Conservation (phyloP, 2,797 vertebrate genomes). For the Eutrigla gurnardus region DNA sequence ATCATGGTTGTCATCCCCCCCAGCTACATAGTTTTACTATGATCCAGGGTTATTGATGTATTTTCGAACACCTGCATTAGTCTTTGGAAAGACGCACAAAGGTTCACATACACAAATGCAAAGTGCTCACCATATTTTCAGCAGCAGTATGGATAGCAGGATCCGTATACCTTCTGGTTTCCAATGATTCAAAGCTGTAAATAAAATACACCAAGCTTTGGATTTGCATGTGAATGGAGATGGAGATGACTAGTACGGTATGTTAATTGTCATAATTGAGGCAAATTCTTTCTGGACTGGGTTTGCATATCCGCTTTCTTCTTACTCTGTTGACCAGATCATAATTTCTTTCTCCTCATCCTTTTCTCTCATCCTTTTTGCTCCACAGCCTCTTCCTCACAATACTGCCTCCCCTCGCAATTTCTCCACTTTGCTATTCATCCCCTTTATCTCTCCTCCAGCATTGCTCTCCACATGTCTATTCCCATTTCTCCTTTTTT, state of each 20-base stretch:
- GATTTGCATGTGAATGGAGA: neutral
- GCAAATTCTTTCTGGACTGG: conserved; percentile 20
- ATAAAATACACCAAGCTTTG: conserved; percentile 21
- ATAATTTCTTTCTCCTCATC: conserved; percentile 23
- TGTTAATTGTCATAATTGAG: conserved; percentile 46
- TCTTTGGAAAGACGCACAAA: conserved; percentile 52
- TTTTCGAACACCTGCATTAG: conserved; percentile 70
- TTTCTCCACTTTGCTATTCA: conserved; percentile 41
- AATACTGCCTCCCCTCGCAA: conserved; percentile 23
- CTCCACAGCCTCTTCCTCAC: conserved; percentile 27
- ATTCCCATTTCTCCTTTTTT: neutral
- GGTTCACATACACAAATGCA: conserved; percentile 44
- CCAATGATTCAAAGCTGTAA: conserved; percentile 25
- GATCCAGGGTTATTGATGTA: conserved; percentile 71
- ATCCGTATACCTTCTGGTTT: conserved; percentile 5
- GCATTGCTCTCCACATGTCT: conserved; percentile 21
- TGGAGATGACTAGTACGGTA: neutral
- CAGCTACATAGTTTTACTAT: conserved; percentile 72
- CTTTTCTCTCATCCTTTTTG: conserved; percentile 26
- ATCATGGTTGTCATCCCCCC: conserved; percentile 70
- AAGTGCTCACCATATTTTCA: conserved; percentile 31
- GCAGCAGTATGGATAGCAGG: conserved; percentile 21
- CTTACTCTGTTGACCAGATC: conserved; percentile 20
- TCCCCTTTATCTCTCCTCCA: conserved; percentile 42
- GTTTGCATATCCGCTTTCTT: conserved; percentile 28